Percentiles rank a stretch among this genome's conserved stretches.
Conservation (phyloP, 2,113 vertebrate genomes). For the Hyaena hyaena region DNA sequence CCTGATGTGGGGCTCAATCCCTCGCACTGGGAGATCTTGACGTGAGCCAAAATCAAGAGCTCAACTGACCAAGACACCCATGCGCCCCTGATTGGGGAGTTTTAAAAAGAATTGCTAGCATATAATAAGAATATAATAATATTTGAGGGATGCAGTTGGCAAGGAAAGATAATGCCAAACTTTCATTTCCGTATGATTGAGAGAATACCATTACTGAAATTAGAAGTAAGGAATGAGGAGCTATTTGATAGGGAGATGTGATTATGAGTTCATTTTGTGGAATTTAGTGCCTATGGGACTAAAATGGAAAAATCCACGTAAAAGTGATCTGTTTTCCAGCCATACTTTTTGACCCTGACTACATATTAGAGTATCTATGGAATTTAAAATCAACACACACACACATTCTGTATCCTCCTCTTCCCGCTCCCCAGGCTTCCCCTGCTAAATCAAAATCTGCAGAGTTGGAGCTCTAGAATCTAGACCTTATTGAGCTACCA, state of each 20-base stretch:
- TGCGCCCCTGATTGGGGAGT: neutral
- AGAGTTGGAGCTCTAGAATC: conserved; percentile 8
- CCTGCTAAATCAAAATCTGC: neutral
- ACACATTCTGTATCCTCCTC: too few relatives aligned
- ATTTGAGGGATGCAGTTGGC: conserved; percentile 3
- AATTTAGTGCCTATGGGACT: conserved; percentile 37
- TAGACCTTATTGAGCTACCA: conserved; percentile 20
- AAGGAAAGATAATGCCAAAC: neutral
- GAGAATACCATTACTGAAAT: conserved; percentile 47
- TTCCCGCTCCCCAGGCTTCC: neutral
- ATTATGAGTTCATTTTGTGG: conserved; percentile 17
- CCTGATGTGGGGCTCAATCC: too few relatives aligned
- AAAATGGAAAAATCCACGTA: conserved; percentile 4
- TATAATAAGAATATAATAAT: neutral
- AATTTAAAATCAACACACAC: conserved; percentile 23
- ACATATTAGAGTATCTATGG: conserved; percentile 10
- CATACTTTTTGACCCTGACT: conserved; percentile 45
- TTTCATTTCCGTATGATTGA: conserved; percentile 35
- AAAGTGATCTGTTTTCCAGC: conserved; percentile 37
- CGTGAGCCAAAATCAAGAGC: too few relatives aligned
- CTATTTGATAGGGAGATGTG: neutral
- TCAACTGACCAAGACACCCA: too few relatives aligned
- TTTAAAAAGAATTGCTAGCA: conserved; percentile 14
- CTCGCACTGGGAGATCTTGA: too few relatives aligned
- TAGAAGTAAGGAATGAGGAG: neutral